A percentile compares a stretch with the other conserved stretches of the same genome.
Evolutionary conservation across 2,888 invertebrate genomes (phyloP).

Genomic region (Diabrotica balteata): DNA sequence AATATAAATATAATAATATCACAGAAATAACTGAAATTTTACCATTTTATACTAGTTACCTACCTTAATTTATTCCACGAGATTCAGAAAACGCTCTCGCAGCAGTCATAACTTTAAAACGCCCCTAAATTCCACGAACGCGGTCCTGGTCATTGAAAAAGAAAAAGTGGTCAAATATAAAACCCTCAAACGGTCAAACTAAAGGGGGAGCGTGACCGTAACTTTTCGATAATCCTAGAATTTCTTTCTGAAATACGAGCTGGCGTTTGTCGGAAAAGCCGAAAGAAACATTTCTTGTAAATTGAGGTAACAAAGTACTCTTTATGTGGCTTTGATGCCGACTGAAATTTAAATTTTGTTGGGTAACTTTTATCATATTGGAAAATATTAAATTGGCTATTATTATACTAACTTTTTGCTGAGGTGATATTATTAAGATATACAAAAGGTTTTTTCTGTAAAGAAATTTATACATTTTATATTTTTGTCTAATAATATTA

Average conservation of each 20-base stretch:
- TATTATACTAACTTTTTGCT: too few relatives aligned
- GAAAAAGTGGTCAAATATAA: conserved; percentile 25
- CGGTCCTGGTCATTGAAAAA: conserved; percentile 16
- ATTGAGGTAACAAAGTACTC: background rate
- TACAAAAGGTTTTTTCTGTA: too few relatives aligned
- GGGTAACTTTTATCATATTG: too few relatives aligned
- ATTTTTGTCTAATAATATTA: too few relatives aligned
- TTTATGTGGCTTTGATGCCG: background rate
- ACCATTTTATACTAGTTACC: too few relatives aligned
- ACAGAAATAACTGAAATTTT: too few relatives aligned
- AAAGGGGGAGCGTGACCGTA: conserved; percentile 25
- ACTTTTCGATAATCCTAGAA: conserved; percentile 44
- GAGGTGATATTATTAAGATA: too few relatives aligned
- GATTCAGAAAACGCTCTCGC: background rate
- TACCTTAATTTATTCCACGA: too few relatives aligned
- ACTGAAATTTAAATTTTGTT: conserved; percentile 46
- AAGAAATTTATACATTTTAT: too few relatives aligned
- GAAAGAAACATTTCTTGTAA: conserved; percentile 11
- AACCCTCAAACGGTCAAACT: conserved; percentile 25
- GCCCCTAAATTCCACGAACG: background rate
- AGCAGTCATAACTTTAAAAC: background rate
- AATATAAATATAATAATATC: too few relatives aligned
- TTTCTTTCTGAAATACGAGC: conserved; percentile 19
- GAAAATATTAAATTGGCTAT: too few relatives aligned
- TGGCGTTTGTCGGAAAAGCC: background rate